phyloP scores from a whole-genome alignment of 2,797 vertebrate genomes.

The Alcedo quadribrachys region DNA sequence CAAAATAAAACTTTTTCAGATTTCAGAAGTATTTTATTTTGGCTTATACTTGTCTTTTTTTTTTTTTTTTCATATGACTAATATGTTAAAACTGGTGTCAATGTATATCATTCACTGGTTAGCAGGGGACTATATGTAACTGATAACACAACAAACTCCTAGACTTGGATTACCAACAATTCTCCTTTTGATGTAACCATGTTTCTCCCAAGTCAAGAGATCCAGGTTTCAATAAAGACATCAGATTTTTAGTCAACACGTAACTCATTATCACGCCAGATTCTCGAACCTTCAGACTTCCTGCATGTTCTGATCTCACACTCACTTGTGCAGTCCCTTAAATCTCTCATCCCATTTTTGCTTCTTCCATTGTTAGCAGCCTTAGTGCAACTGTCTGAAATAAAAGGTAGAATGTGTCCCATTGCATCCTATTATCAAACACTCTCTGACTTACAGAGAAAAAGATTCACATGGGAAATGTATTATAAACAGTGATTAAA shows the following conservation, averaged over 20 bases:
- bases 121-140: background rate
- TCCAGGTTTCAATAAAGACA: background rate
- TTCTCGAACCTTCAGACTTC: background rate
- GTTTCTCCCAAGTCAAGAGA: background rate
- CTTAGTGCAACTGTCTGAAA: background rate
- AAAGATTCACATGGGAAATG: background rate
- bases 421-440: background rate
- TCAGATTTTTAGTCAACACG: background rate
- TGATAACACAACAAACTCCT: background rate
- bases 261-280: background rate
- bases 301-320: background rate
- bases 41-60: background rate
- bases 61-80: background rate
- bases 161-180: background rate
- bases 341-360: background rate
- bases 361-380: background rate
- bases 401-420: background rate
- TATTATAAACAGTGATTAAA: background rate
- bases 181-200: background rate
- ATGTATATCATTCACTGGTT: background rate
- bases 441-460: background rate
- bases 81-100: background rate
- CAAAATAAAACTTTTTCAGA: background rate
- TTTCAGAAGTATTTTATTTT: background rate
- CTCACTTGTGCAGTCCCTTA: background rate